Base-by-base conservation (phyloP, 1,140 invertebrate genomes). In the Melitaea cinxia region DNA sequence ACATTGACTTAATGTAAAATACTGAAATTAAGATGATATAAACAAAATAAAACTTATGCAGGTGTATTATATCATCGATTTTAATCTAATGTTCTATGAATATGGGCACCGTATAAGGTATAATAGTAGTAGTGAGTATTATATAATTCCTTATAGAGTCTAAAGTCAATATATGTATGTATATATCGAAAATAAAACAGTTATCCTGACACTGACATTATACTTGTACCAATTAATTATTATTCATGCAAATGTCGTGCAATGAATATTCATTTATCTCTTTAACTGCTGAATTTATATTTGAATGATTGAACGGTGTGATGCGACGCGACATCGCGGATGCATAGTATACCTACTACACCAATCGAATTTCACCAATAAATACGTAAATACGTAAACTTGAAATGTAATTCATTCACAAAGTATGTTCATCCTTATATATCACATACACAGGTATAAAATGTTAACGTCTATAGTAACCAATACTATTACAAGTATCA, bases 201-300 rank as follows among this genome's bases (percentile, higher is more conserved):
- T 72, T 73, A 73, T 68, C 66, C 71, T 70, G 69, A 70, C 66
- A 70, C 62, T 70, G 65, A 67, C 72, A 68, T 71, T 77, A 42
- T 57, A 74, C 70, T 76, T 75, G 60, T 80, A 76, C 82, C 82
- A 75, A 83, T 83, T 82, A 82, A 83, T 84, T 82, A 53, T 55
- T 65, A 81, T 72, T 80, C 80, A 82, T 81, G 81, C 75, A 76
- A 82, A 85, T 85, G 58, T 62, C 71, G 57, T 71, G 62, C 65
- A 65, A 78, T 84, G 77, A 83, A 82, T 84, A 83, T 81, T 79
- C 71, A 83, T 69, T 60, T 49, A 54, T 68, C 58, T 66, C 66
- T 37, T 47, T 65, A 61, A 60, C 65, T 65, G 55, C 53, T 70
- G 61, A 63, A 68, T 64, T 57, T 58, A 68, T 70, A 63, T 68